These are phyloP conservation scores for Hydraecia micacea DNA, from an alignment of 2,888 invertebrate genomes.

Conservation along the genomic window DNA sequence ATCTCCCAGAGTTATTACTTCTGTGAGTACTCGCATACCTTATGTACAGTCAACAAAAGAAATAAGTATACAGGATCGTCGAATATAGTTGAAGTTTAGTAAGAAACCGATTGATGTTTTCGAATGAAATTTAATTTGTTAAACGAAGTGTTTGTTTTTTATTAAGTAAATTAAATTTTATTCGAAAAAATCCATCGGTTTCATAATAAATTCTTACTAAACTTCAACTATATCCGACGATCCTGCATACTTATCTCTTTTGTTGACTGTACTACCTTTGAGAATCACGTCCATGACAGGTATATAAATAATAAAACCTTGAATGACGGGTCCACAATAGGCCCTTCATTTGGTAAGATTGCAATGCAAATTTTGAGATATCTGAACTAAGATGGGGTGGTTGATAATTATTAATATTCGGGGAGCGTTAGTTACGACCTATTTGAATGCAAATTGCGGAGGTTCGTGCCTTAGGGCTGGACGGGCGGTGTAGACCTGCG, in stretches of 20 bases:
- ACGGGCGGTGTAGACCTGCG: constrained; percentile 28
- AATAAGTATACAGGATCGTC: too few species aligned
- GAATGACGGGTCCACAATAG: constrained; percentile 40
- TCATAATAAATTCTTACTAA: too few species aligned
- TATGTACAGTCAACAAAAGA: too few species aligned
- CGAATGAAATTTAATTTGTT: too few species aligned
- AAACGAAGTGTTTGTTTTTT: too few species aligned
- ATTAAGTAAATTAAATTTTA: too few species aligned
- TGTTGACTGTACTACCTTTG: background rate
- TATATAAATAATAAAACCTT: constrained; percentile 19
- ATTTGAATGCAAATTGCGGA: constrained; percentile 67
- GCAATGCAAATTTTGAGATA: constrained; percentile 52
- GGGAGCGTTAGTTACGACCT: constrained; percentile 57
- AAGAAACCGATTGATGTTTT: too few species aligned
- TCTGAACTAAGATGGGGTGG: constrained; percentile 50
- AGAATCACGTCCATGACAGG: background rate
- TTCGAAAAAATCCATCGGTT: too few species aligned
- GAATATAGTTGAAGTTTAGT: too few species aligned
- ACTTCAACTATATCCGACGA: too few species aligned
- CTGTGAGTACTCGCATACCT: background rate
- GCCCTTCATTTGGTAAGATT: constrained; percentile 52
- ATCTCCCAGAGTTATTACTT: constrained; percentile 3
- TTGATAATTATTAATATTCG: constrained; percentile 64
- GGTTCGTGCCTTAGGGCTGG: constrained; percentile 59
- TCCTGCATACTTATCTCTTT: too few species aligned